These are phyloP conservation scores for Cryptomyrus ogoouensis DNA, from an alignment of 2,113 vertebrate genomes.

Conservation along the genomic window DNA sequence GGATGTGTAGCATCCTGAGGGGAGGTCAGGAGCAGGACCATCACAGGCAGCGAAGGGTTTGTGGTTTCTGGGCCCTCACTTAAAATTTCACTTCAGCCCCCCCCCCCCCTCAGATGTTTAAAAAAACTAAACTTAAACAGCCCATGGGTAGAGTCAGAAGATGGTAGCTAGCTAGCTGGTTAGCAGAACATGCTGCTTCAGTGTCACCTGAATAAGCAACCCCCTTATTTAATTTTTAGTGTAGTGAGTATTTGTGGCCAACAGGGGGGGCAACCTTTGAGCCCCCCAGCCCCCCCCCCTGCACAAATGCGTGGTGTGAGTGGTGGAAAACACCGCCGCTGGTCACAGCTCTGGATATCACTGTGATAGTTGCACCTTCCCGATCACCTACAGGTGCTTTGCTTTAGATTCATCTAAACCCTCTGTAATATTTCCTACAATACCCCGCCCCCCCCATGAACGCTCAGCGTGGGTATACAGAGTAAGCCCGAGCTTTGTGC, in stretches of 20 bases:
- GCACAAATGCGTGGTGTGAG: neutral
- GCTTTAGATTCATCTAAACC: neutral
- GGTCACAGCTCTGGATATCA: neutral
- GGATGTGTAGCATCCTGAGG: neutral
- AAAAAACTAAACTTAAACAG: neutral
- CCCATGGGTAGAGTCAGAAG: neutral
- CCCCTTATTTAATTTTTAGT: neutral
- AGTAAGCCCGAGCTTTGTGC: neutral
- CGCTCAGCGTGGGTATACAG: neutral
- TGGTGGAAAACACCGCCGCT: neutral
- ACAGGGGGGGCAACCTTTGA: neutral
- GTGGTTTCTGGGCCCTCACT: neutral
- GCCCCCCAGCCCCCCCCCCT: too few relatives aligned
- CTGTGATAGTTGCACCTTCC: neutral
- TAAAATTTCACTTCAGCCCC: neutral
- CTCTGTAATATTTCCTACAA: neutral
- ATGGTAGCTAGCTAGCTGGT: neutral
- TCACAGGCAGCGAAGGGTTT: neutral
- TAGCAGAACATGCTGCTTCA: neutral
- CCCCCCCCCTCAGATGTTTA: neutral
- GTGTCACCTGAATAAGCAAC: neutral
- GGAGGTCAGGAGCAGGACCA: neutral
- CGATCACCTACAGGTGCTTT: neutral
- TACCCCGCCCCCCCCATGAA: neutral
- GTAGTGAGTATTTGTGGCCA: neutral